Evolutionary conservation across 2,888 invertebrate species (phyloP), one percentile per base, ranked within the genome.

Genomic region (Fragum fragum): DNA sequence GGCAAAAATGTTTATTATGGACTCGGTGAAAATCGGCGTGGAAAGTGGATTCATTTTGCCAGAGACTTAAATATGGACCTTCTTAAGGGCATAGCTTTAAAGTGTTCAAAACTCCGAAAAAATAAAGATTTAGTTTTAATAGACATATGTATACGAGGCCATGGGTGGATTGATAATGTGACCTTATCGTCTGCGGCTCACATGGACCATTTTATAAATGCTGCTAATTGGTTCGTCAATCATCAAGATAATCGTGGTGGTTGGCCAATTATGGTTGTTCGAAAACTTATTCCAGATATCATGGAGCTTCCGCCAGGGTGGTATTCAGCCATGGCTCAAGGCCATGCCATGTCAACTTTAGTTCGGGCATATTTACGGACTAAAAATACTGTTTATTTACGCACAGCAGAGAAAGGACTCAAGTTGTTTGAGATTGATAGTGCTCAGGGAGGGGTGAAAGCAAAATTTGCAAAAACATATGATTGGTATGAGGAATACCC

Each of bases 401-500:
- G 96, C 75, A 97, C 98, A 0, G 99, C 99, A 1, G 95, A 96
- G 52, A 96, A 96, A 86, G 99, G 97, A 63, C 95, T 98, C 73
- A 96, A 96, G 90, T 96, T 98, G 42, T 98, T 98, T 93, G 91
- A 93, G 80, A 90, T 94, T 36, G 88, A 88, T 73, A 93, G 93
- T 79, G 86, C 83, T 28, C 88, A 93, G 55, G 92, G 92, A 18
- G 89, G 89, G 1, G 92, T 94, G 0, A 82, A 89, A 68, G 91
- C 94, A 9, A 86, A 87, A 88, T 99, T 98, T 95, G 96, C 98
- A 95, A 97, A 97, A 89, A 97, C 97, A 94, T 97, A 97, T 92
- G 91, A 97, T 74, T 99, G 99, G 99, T 99, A 98, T 94, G 99
- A 99, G 94, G 99, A 99, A 94, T 99, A 99, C 95, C 99, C 99